Conservation (phyloP, 2,113 vertebrate genomes). For the Prionailurus bengalensis region DNA sequence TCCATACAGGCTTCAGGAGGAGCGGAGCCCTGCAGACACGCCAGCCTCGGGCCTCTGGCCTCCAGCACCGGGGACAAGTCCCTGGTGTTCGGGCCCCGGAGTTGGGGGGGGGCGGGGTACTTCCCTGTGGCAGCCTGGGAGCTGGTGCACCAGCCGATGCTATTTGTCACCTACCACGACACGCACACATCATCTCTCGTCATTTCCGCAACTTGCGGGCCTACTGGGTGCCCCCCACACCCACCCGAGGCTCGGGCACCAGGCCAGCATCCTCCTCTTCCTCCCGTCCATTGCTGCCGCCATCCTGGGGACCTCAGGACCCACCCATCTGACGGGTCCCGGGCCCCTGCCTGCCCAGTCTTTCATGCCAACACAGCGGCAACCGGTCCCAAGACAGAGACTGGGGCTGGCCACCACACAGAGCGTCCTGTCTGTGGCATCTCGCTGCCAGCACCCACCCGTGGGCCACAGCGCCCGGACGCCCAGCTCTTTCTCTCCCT, state of each 20-base stretch:
- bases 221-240: rapidly evolving
- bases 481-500: rapidly evolving
- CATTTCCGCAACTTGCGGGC: rapidly evolving
- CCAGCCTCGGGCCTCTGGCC: background rate
- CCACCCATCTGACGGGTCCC: rapidly evolving
- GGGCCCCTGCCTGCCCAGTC: background rate
- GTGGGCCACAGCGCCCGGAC: rapidly evolving
- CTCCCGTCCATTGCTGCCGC: too few relatives aligned
- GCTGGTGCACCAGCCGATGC: rapidly evolving
- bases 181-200: rapidly evolving
- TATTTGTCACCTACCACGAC: rapidly evolving
- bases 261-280: background rate
- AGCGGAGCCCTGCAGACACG: rapidly evolving
- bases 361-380: background rate
- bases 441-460: background rate
- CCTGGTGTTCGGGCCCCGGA: background rate
- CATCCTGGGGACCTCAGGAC: background rate
- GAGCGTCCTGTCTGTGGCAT: background rate
- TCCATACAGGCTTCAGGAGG: background rate
- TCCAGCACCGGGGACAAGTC: rapidly evolving
- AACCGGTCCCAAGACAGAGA: too few relatives aligned
- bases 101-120: rapidly evolving
- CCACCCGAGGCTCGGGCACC: background rate
- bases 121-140: rapidly evolving
- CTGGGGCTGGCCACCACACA: rapidly evolving